Conservation (phyloP, 1,140 invertebrate genomes). For the Kradibia gibbosae region DNA sequence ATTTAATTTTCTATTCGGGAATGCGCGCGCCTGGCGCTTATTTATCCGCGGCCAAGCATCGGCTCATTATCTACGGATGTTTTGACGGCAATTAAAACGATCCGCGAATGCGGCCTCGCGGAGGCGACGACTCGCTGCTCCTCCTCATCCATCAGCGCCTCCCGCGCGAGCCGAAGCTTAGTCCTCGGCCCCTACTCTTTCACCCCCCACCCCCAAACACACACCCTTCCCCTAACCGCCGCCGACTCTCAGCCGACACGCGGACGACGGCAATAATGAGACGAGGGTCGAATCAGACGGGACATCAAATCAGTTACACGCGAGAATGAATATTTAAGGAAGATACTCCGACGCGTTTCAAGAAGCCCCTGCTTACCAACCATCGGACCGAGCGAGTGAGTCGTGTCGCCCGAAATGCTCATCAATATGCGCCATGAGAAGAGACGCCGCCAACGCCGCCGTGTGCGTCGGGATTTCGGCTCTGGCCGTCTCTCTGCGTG, state of each 20-base stretch:
- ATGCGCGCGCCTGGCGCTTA: neutral
- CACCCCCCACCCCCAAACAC: too few relatives aligned
- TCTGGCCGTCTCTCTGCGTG: too few relatives aligned
- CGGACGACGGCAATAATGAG: neutral
- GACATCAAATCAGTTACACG: neutral
- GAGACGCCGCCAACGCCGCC: neutral
- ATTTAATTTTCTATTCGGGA: neutral
- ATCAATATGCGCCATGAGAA: constrained; percentile 5
- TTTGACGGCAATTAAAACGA: constrained; percentile 2
- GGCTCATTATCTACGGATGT: neutral
- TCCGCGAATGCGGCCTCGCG: neutral
- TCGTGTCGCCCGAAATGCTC: neutral
- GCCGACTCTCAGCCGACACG: too few relatives aligned
- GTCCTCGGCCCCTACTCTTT: neutral
- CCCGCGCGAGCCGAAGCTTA: too few relatives aligned
- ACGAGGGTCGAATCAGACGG: neutral
- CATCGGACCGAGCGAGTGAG: neutral
- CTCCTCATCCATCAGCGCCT: too few relatives aligned
- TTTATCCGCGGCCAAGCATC: neutral
- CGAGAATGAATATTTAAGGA: constrained; percentile 15
- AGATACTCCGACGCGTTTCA: neutral
- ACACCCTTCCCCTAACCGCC: too few relatives aligned
- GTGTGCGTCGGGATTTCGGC: neutral
- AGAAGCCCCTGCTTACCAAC: neutral
- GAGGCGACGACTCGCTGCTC: too few relatives aligned